Percentiles rank a stretch among this genome's conserved stretches.
These are phyloP conservation scores for Drosophila prosaltans DNA, from an alignment of 1,140 invertebrate species.

Conservation along the genomic window DNA sequence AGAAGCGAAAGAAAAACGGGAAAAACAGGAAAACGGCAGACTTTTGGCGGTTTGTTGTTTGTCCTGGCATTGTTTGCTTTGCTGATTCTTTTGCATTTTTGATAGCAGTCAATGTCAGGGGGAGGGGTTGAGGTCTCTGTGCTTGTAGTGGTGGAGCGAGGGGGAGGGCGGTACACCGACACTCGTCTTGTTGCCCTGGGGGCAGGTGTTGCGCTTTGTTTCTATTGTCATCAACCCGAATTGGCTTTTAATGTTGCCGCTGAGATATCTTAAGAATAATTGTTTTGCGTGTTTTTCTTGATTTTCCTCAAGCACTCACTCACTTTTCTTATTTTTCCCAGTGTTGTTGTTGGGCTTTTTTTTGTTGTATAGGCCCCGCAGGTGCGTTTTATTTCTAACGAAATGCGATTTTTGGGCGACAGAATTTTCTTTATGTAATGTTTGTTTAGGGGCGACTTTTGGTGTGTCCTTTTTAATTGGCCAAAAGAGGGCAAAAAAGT, in stretches of 20 bases:
- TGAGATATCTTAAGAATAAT: constrained; percentile 83
- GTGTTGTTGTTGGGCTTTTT: background rate
- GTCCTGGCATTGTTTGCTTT: constrained; percentile 58
- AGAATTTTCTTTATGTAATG: constrained; percentile 44
- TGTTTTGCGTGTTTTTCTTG: constrained; percentile 82
- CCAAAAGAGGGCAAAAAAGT: constrained; percentile 31
- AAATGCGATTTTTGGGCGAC: constrained; percentile 37
- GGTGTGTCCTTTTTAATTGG: constrained; percentile 26
- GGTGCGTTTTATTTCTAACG: constrained; percentile 63
- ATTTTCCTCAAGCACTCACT: constrained; percentile 42
- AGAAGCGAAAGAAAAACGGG: constrained; percentile 35
- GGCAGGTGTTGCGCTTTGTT: constrained; percentile 77
- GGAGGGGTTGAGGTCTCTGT: too few relatives aligned
- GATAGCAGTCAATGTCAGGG: constrained; percentile 21
- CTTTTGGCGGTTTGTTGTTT: constrained; percentile 60
- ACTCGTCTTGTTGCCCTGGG: constrained; percentile 40
- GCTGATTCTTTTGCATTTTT: constrained; percentile 80
- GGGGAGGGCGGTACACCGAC: constrained; percentile 25
- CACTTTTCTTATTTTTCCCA: background rate
- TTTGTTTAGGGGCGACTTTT: constrained; percentile 56
- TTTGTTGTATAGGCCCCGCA: constrained; percentile 54
- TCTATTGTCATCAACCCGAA: constrained; percentile 83
- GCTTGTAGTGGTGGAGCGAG: background rate
- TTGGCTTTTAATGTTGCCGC: constrained; percentile 83
- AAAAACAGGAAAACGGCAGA: constrained; percentile 19